Conservation (phyloP, 2,113 vertebrate genomes). For the Nibea coibor region DNA sequence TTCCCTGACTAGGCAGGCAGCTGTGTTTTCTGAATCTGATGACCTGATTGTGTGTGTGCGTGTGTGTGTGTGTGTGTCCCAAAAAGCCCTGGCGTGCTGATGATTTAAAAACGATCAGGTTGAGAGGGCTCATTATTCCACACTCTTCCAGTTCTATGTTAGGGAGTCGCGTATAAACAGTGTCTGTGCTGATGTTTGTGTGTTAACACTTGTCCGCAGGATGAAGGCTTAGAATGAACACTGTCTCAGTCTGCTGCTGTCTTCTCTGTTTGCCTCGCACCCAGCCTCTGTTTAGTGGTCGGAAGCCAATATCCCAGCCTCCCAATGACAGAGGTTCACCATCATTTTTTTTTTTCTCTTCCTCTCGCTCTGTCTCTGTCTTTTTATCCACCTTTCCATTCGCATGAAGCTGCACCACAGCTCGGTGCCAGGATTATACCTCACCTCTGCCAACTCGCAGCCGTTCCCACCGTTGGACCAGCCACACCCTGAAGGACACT, state of each 20-base stretch:
- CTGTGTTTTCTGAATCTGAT: constrained; percentile 63
- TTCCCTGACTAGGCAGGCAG: constrained; percentile 64
- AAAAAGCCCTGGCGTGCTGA: constrained; percentile 44
- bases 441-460: constrained; percentile 57
- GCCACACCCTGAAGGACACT: constrained; percentile 58
- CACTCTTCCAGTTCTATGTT: constrained; percentile 64
- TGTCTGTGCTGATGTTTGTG: constrained; percentile 61
- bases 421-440: constrained; percentile 58
- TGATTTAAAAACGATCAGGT: constrained; percentile 72
- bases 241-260: constrained; percentile 53
- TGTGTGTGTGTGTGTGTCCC: constrained; percentile 30
- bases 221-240: constrained; percentile 35
- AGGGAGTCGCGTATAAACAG: constrained; percentile 59
- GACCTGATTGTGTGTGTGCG: constrained; percentile 39
- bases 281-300: constrained; percentile 63
- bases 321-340: constrained; percentile 50
- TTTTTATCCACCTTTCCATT: constrained; percentile 70
- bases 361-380: background rate
- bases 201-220: constrained; percentile 62
- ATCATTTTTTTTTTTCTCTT: background rate
- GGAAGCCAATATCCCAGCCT: constrained; percentile 54
- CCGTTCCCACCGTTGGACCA: constrained; percentile 55
- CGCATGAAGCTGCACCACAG: constrained; percentile 42
- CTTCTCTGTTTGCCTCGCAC: constrained; percentile 50
- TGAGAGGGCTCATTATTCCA: constrained; percentile 61